These are phyloP conservation scores for Danio rerio DNA, from an alignment of 2,113 vertebrate genomes.

Conservation along the genomic window GRCz12tu NC_133185.1:43391501-43392000, in stretches of 20 bases:
- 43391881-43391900: conserved; percentile 78
- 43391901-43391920: conserved; percentile 80
- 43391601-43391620: too few species aligned
- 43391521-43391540: too few species aligned
- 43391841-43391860: conserved; percentile 91
- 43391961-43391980: conserved; percentile 83
- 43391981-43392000: conserved; percentile 71
- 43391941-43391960: conserved; percentile 76
- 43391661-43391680: too few species aligned
- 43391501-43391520: too few species aligned
- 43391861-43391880: conserved; percentile 82
- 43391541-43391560: too few species aligned
- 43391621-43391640: too few species aligned
- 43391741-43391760: conserved; percentile 78
- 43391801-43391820: conserved; percentile 92
- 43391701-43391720: conserved; percentile 70
- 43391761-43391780: conserved; percentile 74
- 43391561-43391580: too few species aligned
- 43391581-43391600: too few species aligned
- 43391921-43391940: conserved; percentile 78
- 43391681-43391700: conserved; percentile 36
- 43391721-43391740: conserved; percentile 72
- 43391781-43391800: conserved; percentile 70
- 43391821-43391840: conserved; percentile 83
- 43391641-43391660: too few species aligned